phyloP scores from a whole-genome alignment of 2,888 invertebrate species.

The Cephalotes varians region DNA sequence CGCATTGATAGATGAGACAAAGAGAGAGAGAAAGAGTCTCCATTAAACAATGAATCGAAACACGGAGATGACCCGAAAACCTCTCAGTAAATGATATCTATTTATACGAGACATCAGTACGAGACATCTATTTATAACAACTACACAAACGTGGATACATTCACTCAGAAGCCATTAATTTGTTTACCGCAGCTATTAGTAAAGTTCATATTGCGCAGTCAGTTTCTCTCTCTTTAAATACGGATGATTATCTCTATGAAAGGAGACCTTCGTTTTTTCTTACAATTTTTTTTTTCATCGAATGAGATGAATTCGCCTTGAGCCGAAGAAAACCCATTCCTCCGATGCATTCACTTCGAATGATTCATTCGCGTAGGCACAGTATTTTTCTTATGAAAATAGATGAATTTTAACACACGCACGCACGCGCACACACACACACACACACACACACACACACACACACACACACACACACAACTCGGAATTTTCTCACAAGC shows the following conservation, averaged over 20 bases:
- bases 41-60: too few relatives aligned
- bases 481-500: not conserved
- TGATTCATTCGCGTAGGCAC: conserved; percentile 38
- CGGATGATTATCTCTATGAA: conserved; percentile 4
- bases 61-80: too few relatives aligned
- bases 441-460: too few relatives aligned
- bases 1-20: not conserved
- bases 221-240: conserved; percentile 4
- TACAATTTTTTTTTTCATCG: not conserved
- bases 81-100: not conserved
- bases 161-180: not conserved
- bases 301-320: conserved; percentile 26
- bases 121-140: too few relatives aligned
- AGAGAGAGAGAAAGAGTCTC: not conserved
- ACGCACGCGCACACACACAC: too few relatives aligned
- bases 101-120: not conserved
- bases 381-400: conserved; percentile 16
- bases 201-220: not conserved
- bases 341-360: conserved; percentile 20
- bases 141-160: not conserved
- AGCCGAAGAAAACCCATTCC: conserved; percentile 25
- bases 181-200: not conserved
- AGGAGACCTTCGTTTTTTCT: not conserved
- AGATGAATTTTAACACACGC: conserved; percentile 15
- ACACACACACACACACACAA: too few relatives aligned